Base-by-base conservation (phyloP, 2,888 invertebrate genomes). In the Leptopilina syphax region DNA sequence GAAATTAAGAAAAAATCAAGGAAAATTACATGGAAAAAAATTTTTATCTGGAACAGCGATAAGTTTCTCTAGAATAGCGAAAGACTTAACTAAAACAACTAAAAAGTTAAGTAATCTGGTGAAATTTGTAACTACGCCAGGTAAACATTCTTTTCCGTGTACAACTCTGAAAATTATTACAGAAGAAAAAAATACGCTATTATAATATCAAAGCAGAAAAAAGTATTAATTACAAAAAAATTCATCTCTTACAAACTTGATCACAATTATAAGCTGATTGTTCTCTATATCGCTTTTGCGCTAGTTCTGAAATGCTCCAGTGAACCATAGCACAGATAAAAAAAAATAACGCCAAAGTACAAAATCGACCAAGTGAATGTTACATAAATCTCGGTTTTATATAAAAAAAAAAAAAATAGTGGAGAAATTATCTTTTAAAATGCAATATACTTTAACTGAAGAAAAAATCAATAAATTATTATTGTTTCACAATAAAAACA, bases 311-410 rank as follows among this genome's bases (percentile, higher is more conserved):
- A 85, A 81, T 82, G 83, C 83, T 82, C 81, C 85, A 82, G 81
- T 85, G 84, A 83, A 84, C 82, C 84, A 83, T 82, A 82, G 84
- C 84, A 86, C 86, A 86, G 85, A 85, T 84, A 84, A 84, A 83
- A 86, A 85, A 80, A 60, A 12, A 50, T 8, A 7, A 9, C n/a
- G 44, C 13, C n/a, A n/a, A 68, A 68, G 18, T 47, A n/a, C n/a
- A 67, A 44, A 67, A 67, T 67, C 5, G 13, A 44, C n/a, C 13
- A 67, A 67, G 44, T 67, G 44, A 44, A 7, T 67, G 41, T 67
- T 44, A 44, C 9, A 67, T 67, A 41, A 67, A 34, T 60, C 41
- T 8, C 44, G n/a, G 13, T n/a, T n/a, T 67, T 44, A n/a, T 44
- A 41, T 7, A 67, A 66, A 50, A 4, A 66, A 50, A 4, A 66